Percentiles rank a stretch among this genome's conserved stretches.
Evolutionary conservation across 2,888 invertebrate species (phyloP).

Genomic region (Eristalis tenax): DNA sequence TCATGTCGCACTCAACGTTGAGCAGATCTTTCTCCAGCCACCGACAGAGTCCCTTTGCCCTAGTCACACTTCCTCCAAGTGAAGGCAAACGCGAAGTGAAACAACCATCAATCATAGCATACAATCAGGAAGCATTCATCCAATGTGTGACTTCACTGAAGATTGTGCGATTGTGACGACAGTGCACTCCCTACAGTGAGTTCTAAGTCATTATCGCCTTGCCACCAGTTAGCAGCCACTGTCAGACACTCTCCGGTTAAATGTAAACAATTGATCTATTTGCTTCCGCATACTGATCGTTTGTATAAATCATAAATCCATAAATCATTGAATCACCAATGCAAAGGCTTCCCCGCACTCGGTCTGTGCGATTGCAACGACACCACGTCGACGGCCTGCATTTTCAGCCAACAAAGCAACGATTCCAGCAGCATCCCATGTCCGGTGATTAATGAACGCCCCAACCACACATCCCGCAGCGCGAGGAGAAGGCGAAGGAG

Average conservation of each 20-base stretch:
- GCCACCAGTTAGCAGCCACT: not conserved
- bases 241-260: not conserved
- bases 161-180: not conserved
- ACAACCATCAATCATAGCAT: not conserved
- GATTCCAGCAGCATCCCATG: not conserved
- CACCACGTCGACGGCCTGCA: not conserved
- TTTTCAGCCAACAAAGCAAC: not conserved
- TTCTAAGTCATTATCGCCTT: not conserved
- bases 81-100: not conserved
- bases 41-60: not conserved
- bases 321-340: slow-evolving; percentile 8
- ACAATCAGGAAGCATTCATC: not conserved
- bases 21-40: too few relatives aligned
- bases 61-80: not conserved
- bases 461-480: not conserved
- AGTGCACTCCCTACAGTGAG: not conserved
- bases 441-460: slow-evolving; percentile 21
- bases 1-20: too few relatives aligned
- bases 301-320: not conserved
- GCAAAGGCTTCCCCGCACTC: not conserved
- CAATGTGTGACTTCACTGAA: not conserved
- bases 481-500: not conserved
- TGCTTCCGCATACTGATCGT: slow-evolving; percentile 3
- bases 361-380: not conserved
- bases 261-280: not conserved